Percentiles rank a stretch among this genome's conserved stretches.
These are phyloP conservation scores for Threskiornis aethiopicus DNA, from an alignment of 2,797 vertebrate genomes.

Conservation along the genomic window DNA sequence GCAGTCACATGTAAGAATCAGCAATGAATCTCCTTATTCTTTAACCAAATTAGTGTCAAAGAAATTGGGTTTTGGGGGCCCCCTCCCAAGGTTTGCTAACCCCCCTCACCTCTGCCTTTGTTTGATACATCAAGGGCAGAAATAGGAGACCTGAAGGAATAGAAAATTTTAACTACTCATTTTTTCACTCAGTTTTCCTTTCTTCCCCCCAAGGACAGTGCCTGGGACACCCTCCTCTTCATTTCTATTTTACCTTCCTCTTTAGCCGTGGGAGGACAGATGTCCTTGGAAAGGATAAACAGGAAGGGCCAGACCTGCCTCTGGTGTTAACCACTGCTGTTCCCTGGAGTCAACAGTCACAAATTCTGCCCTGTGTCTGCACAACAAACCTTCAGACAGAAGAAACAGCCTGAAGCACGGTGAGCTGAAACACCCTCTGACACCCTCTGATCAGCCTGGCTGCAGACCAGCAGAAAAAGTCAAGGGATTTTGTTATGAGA, in stretches of 20 bases:
- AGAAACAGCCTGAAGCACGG: neutral
- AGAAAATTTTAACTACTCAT: neutral
- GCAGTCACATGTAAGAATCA: neutral
- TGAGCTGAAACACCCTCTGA: neutral
- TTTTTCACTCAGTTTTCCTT: neutral
- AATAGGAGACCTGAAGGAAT: neutral
- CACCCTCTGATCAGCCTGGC: neutral
- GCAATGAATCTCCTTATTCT: conserved; percentile 20
- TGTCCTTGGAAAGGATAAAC: neutral
- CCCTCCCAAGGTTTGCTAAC: neutral
- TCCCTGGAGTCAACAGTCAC: neutral
- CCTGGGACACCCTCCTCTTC: neutral
- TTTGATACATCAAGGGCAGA: conserved; percentile 9
- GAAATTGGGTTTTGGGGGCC: conserved; percentile 31
- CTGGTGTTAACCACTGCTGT: neutral
- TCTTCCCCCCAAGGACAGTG: neutral
- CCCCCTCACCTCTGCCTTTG: neutral
- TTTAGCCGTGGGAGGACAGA: neutral
- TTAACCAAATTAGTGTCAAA: conserved; percentile 50
- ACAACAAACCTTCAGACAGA: neutral
- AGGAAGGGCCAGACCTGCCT: neutral
- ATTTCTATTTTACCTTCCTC: neutral
- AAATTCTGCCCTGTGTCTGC: neutral
- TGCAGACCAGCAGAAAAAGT: neutral
- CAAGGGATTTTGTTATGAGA: neutral